Conservation (phyloP, 2,113 vertebrate species). For the Psittacula cyanocephala region DNA sequence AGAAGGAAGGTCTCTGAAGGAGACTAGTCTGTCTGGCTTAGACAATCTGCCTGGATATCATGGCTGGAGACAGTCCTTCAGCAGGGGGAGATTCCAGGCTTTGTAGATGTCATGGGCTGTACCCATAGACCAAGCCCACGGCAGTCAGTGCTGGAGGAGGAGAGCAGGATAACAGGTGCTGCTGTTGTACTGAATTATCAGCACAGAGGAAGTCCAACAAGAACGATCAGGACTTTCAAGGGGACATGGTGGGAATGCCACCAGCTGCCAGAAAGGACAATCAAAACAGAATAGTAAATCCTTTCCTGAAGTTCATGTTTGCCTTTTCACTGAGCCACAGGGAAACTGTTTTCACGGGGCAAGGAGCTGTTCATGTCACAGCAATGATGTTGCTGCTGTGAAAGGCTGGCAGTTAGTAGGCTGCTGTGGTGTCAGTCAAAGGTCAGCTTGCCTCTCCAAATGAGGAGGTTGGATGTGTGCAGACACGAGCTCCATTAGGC, state of each 20-base stretch:
- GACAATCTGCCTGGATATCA: neutral
- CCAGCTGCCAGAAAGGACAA: neutral
- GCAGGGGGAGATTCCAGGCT: neutral
- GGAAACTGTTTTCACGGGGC: neutral
- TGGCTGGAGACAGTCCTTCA: neutral
- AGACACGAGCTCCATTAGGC: neutral
- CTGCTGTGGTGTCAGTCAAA: neutral
- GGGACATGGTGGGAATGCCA: neutral
- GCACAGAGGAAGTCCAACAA: neutral
- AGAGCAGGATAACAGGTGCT: neutral
- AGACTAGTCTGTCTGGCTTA: neutral
- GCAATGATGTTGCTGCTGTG: neutral
- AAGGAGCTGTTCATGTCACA: neutral
- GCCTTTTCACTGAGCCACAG: neutral
- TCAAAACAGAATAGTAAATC: neutral
- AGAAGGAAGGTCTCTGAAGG: neutral
- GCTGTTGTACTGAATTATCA: neutral
- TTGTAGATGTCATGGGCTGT: neutral
- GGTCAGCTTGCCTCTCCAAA: neutral
- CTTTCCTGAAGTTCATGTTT: neutral
- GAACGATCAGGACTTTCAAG: neutral
- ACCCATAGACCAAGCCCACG: neutral
- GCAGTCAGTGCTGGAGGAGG: neutral
- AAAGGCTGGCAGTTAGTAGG: neutral
- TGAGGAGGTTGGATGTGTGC: neutral